Conservation (phyloP, 2,888 invertebrate genomes). For the Tenthredo distinguenda region DNA sequence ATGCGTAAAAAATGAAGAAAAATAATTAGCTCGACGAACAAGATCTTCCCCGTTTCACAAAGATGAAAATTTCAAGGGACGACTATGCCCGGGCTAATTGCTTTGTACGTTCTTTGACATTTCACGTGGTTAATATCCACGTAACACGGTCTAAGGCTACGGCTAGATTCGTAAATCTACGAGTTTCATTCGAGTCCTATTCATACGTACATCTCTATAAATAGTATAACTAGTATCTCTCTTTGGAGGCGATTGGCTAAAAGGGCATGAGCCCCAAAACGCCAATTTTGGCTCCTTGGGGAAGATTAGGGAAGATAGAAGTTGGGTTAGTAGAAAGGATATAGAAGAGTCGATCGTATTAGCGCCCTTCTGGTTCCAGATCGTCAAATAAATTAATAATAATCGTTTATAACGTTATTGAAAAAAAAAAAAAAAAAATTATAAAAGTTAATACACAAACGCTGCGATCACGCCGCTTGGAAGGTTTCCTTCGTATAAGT, state of each 20-base stretch:
- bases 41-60: neutral
- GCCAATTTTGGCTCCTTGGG: conserved; percentile 61
- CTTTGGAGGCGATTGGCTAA: conserved; percentile 68
- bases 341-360: conserved; percentile 39
- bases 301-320: conserved; percentile 62
- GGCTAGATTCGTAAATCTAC: conserved; percentile 51
- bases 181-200: conserved; percentile 35
- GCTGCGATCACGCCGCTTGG: conserved; percentile 12
- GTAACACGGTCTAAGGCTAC: conserved; percentile 43
- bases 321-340: conserved; percentile 34
- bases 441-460: conserved; percentile 4
- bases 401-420: conserved; percentile 44
- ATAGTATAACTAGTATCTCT: conserved; percentile 68
- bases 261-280: conserved; percentile 45
- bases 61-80: conserved; percentile 5
- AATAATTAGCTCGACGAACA: neutral
- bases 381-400: conserved; percentile 45
- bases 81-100: neutral
- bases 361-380: conserved; percentile 41
- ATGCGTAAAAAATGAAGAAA: neutral
- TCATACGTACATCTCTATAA: conserved; percentile 58
- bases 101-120: conserved; percentile 39
- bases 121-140: conserved; percentile 33
- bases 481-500: neutral
- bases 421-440: neutral